phyloP scores from a whole-genome alignment of 92 coral and sea anemone genomes.

The Palythoa heliodiscus region DNA sequence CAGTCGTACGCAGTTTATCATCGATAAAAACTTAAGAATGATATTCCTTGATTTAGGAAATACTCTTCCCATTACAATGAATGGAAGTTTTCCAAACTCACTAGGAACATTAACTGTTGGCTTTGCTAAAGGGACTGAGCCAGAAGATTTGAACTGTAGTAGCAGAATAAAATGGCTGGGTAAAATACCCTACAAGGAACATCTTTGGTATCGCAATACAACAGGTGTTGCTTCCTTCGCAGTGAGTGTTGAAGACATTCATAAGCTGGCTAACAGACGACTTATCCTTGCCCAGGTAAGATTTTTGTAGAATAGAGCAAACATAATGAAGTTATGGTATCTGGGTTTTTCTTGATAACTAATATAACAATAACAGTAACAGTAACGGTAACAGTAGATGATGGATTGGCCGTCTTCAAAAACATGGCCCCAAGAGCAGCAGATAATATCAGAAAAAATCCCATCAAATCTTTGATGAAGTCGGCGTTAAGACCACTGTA shows the following conservation, averaged over 20 bases:
- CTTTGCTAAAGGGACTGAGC: not conserved
- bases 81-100: constrained; percentile 44
- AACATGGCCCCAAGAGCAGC: not conserved
- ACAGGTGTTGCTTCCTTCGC: constrained; percentile 68
- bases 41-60: constrained; percentile 72
- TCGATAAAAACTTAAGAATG: constrained; percentile 38
- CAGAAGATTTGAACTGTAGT: constrained; percentile 45
- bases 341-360: no score
- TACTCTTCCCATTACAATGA: constrained; percentile 48
- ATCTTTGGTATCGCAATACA: constrained; percentile 56
- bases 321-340: no score
- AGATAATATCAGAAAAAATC: not conserved
- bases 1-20: constrained; percentile 58
- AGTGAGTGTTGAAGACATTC: constrained; percentile 45
- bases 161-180: constrained; percentile 65
- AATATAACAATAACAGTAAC: no score
- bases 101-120: constrained; percentile 52
- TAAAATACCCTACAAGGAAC: constrained; percentile 22
- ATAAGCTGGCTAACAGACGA: constrained; percentile 36
- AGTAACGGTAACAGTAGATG: no score
- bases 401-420: not conserved
- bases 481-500: not conserved
- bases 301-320: not conserved
- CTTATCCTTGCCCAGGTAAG: constrained; percentile 70
- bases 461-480: not conserved